Percentiles rank a stretch among this genome's conserved stretches.
Evolutionary conservation across 2,113 vertebrate species (phyloP).

Genomic region (Pachycephala philippinensis): DNA sequence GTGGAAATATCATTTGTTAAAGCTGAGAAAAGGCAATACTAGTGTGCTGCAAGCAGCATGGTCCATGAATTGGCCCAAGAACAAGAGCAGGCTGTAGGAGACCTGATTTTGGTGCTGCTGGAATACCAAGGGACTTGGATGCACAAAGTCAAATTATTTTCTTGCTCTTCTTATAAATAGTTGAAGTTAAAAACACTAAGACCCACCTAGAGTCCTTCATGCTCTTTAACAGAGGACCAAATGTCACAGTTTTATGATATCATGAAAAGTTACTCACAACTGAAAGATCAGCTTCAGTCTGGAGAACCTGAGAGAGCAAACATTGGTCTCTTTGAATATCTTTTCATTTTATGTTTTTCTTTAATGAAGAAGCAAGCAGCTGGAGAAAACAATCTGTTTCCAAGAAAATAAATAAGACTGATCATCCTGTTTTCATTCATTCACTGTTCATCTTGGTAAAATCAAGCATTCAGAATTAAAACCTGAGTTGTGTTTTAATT

Average conservation of each 20-base stretch:
- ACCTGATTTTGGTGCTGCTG: background rate
- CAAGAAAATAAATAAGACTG: background rate
- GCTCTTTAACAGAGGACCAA: background rate
- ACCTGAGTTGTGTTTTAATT: background rate
- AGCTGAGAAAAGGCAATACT: background rate
- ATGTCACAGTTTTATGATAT: background rate
- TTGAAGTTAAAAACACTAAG: background rate
- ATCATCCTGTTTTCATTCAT: background rate
- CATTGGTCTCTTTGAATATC: background rate
- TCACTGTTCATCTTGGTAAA: background rate
- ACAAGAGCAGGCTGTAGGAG: background rate
- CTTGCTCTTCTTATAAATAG: background rate
- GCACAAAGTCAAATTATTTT: background rate
- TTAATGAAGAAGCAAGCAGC: background rate
- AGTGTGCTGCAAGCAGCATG: background rate
- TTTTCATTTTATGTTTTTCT: background rate
- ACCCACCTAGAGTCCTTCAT: background rate
- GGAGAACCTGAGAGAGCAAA: background rate
- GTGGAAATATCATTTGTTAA: background rate
- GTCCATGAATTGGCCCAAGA: background rate
- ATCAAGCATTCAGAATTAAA: background rate
- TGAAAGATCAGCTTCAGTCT: background rate
- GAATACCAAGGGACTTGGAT: background rate
- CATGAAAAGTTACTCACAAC: background rate
- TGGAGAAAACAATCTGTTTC: background rate